Conservation (phyloP, 2,797 vertebrate genomes). For the Periophthalmus magnuspinnatus region DNA sequence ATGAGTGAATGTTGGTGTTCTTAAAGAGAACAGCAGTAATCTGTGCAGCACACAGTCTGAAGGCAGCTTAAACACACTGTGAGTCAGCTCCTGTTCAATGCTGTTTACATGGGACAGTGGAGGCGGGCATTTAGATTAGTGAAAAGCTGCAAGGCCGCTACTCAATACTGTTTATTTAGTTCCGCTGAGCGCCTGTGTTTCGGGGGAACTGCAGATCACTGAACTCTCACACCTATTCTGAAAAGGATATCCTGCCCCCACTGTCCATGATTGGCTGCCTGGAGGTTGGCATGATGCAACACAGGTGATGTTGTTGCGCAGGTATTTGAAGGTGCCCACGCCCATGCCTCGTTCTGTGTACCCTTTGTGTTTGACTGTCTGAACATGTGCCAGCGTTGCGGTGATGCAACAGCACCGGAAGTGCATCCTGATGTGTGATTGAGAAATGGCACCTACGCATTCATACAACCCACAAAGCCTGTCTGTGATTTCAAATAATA, state of each 20-base stretch:
- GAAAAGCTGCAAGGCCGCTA: constrained; percentile 52
- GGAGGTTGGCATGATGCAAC: constrained; percentile 52
- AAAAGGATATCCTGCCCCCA: constrained; percentile 40
- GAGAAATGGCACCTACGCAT: constrained; percentile 41
- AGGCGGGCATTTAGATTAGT: constrained; percentile 41
- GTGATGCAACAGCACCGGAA: constrained; percentile 59
- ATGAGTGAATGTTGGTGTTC: constrained; percentile 47
- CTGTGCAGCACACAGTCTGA: constrained; percentile 42
- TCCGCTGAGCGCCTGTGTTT: constrained; percentile 20
- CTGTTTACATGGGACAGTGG: constrained; percentile 53
- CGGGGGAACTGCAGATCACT: constrained; percentile 55
- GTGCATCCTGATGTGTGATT: constrained; percentile 49
- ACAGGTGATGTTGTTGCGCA: constrained; percentile 64
- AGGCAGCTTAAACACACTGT: constrained; percentile 50
- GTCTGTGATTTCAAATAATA: background rate
- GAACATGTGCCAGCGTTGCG: constrained; percentile 31
- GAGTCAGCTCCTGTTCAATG: constrained; percentile 59
- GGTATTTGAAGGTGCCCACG: constrained; percentile 62
- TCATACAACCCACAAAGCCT: constrained; percentile 26
- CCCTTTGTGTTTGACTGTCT: constrained; percentile 37
- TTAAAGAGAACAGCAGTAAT: constrained; percentile 50
- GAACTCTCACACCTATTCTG: constrained; percentile 49
- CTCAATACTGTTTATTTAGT: constrained; percentile 54
- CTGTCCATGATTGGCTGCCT: constrained; percentile 54
- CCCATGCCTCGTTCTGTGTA: constrained; percentile 39